These are phyloP conservation scores for Spodoptera frugiperda DNA, from an alignment of 1,140 invertebrate genomes.

Conservation along the genomic window DNA sequence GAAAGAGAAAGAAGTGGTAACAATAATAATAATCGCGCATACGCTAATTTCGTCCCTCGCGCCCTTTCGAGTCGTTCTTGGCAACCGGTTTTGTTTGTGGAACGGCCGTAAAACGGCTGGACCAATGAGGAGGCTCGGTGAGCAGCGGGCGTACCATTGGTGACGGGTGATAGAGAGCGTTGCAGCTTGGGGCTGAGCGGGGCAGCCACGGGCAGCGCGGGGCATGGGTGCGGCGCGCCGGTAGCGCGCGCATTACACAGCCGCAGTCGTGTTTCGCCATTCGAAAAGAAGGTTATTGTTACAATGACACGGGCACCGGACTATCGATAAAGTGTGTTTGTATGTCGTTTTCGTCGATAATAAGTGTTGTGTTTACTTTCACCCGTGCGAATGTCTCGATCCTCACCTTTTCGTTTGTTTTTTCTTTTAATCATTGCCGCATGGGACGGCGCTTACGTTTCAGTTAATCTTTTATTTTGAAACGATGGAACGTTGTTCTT, in stretches of 20 bases:
- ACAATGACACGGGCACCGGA: constrained; percentile 81
- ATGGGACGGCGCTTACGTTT: constrained; percentile 84
- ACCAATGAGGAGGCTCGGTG: constrained; percentile 67
- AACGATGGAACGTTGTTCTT: constrained; percentile 86
- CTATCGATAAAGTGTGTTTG: constrained; percentile 86
- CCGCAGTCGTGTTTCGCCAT: constrained; percentile 80
- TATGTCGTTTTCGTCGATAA: constrained; percentile 86
- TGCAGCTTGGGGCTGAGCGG: constrained; percentile 32
- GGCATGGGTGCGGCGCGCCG: constrained; percentile 71
- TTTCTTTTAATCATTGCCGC: constrained; percentile 83
- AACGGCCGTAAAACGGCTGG: constrained; percentile 77
- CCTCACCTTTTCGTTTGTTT: constrained; percentile 84
- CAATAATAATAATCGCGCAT: constrained; percentile 80
- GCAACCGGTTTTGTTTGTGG: constrained; percentile 84
- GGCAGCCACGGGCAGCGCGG: constrained; percentile 61
- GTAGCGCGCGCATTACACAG: constrained; percentile 61
- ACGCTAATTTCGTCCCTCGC: constrained; percentile 83
- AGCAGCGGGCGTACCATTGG: constrained; percentile 79
- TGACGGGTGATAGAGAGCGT: constrained; percentile 71
- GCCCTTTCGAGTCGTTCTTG: constrained; percentile 81
- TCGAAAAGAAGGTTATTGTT: constrained; percentile 83
- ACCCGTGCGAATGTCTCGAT: constrained; percentile 85
- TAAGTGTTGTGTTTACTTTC: constrained; percentile 86
- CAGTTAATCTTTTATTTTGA: constrained; percentile 85
- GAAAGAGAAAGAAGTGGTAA: constrained; percentile 66